Evolutionary conservation across 2,797 vertebrate species (phyloP).

Genomic region (Synanceia verrucosa): DNA sequence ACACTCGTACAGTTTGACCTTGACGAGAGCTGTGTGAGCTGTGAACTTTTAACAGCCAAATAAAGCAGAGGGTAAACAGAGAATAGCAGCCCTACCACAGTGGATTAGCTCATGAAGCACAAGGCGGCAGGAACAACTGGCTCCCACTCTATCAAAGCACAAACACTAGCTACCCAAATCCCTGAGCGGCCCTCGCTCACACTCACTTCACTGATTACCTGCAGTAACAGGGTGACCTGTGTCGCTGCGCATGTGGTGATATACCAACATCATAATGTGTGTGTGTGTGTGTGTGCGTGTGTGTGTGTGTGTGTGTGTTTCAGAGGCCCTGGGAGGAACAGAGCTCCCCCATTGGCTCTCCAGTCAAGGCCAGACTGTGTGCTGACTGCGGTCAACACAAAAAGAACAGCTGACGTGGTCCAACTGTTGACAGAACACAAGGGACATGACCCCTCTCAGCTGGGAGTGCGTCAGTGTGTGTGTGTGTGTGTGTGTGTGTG

Average conservation of each 20-base stretch:
- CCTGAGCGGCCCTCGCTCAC: not conserved
- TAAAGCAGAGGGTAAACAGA: constrained; percentile 31
- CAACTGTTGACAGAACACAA: constrained; percentile 59
- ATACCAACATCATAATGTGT: constrained; percentile 6
- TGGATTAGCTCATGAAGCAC: constrained; percentile 20
- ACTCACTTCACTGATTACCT: constrained; percentile 25
- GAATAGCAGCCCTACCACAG: not conserved
- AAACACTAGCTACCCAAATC: not conserved
- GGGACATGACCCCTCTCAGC: constrained; percentile 47
- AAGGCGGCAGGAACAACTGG: constrained; percentile 15
- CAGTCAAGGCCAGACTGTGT: constrained; percentile 58
- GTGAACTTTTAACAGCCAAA: constrained; percentile 39
- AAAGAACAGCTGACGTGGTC: constrained; percentile 77
- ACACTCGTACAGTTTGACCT: constrained; percentile 17
- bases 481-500: constrained; percentile 2
- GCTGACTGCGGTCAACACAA: constrained; percentile 72
- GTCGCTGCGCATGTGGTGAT: not conserved
- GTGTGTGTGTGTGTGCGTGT: not conserved
- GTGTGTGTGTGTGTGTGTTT: constrained; percentile 14
- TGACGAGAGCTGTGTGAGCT: constrained; percentile 22
- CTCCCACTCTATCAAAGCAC: constrained; percentile 10
- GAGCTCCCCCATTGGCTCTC: constrained; percentile 41
- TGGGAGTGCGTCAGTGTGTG: constrained; percentile 6
- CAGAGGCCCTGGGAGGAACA: constrained; percentile 35
- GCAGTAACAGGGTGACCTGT: constrained; percentile 10